Evolutionary conservation across 2,113 vertebrate species (phyloP), one percentile per base, ranked within the genome.

Genomic region (Saguinus imperator): DNA sequence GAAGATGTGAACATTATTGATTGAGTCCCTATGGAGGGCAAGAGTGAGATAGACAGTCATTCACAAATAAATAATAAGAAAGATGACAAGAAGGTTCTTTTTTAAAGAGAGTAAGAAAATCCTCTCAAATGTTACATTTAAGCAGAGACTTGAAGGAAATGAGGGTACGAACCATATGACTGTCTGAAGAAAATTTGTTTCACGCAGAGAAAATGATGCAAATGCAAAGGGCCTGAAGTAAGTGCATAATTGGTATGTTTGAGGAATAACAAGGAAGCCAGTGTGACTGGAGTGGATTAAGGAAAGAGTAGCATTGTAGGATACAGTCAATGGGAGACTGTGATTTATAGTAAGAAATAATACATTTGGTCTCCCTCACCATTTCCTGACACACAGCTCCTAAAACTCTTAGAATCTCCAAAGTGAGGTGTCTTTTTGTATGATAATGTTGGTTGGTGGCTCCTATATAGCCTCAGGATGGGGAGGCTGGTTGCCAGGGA

Each of bases 1-100:
- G 27, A 43, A 61, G 57, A 87, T 70, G 81, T 90, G 85, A 95
- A 58, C 73, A 95, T 81, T 93, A 68, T 40, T 87, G 48, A 25
- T 48, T 87, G 48, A 18, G 21, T 55, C 50, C 48, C 80, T 92
- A 77, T 57, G 64, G 25, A 92, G n/a, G 80, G 82, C 21, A 81
- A 45, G 75, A 52, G 77, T 29, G 32, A 83, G 57, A 92, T 18
- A 89, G 40, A 64, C 1, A 72, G 11, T 85, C 37, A 80, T 80
- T 94, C 77, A 92, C 58, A 77, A 88, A 92, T 96, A 55, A 92
- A 43, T 87, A 83, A 83, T 77, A 66, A 85, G 57, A 90, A 92
- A 84, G 61, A 70, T 3, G 35, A 27, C 45, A 68, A 76, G 79
- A 27, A 72, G n/a, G 58, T 89, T 45, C 27, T 40, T 75, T 64